These are phyloP conservation scores for Epiblema foenella DNA, from an alignment of 2,888 invertebrate species.

Conservation along the genomic window DNA sequence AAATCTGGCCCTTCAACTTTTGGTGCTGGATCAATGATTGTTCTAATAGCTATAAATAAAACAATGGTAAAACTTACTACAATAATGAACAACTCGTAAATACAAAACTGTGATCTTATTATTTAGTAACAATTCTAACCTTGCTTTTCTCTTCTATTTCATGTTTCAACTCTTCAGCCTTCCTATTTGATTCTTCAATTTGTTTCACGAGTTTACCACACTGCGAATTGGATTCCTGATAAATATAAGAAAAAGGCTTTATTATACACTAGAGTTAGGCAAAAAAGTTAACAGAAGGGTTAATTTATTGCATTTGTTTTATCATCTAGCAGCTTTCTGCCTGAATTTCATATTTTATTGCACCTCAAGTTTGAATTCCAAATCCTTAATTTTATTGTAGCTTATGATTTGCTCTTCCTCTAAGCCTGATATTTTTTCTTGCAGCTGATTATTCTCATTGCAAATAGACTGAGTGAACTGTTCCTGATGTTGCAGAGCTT, in stretches of 20 bases:
- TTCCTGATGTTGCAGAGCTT: slow-evolving; percentile 57
- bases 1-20: slow-evolving; percentile 47
- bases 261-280: not conserved
- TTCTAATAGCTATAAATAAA: slow-evolving; percentile 48
- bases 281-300: not conserved
- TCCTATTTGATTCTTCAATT: slow-evolving; percentile 41
- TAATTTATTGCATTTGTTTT: not conserved
- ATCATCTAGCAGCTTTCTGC: too few species aligned
- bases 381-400: slow-evolving; percentile 36
- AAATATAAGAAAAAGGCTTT: slow-evolving; percentile 2
- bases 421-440: slow-evolving; percentile 52
- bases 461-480: slow-evolving; percentile 52
- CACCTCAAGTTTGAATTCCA: slow-evolving; percentile 50
- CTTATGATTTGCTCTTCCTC: slow-evolving; percentile 49
- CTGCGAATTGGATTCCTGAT: slow-evolving; percentile 47
- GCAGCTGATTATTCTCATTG: slow-evolving; percentile 53
- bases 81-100: not conserved
- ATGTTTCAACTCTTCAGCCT: slow-evolving; percentile 46
- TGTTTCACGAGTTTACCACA: slow-evolving; percentile 47
- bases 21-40: slow-evolving; percentile 47
- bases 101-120: not conserved
- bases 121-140: slow-evolving; percentile 46
- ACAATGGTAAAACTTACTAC: too few species aligned
- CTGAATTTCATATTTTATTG: too few species aligned
- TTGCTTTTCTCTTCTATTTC: slow-evolving; percentile 46